Base-by-base conservation (phyloP, 1,140 invertebrate genomes). In the Drosophila watanabei region DNA sequence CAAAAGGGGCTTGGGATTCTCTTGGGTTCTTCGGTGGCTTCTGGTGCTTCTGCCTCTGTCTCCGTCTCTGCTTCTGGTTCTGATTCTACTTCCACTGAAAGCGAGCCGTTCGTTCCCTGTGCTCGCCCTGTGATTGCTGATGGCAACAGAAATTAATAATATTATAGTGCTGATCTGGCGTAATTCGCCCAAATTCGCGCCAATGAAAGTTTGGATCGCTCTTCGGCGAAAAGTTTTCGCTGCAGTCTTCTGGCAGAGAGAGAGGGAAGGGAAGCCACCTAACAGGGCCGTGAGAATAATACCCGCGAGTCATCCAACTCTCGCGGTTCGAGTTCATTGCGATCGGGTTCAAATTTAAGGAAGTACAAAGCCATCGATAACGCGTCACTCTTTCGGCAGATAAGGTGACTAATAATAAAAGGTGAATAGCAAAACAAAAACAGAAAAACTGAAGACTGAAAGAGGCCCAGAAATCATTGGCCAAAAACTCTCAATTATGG, bases 301-400 rank as follows among this genome's bases (percentile, higher is more conserved):
- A n/a, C 32, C 11, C 7, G 11, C 37, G 37, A 73, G 39, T 59
- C 35, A 56, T 59, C 35, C 60, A 58, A 70, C 59, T 59, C 43
- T 59, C 43, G 41, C 52, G 61, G 24, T 51, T 69, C 80, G 80
- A 57, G 82, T 89, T 88, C 81, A 89, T 61, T 79, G 75, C 49
- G 66, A 71, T 77, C 51, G 79, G 66, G 86, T 85, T 89, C 86
- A 57, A 79, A 71, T 90, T 89, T 85, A 61, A 89, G 85, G 85
- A 89, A 89, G 85, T 89, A 75, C 66, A 49, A 41, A 59, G 18
- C 28, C n/a, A 66, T 80, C 59, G 72, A 70, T 79, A 64, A 79
- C 83, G 35, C 71, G 56, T 75, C 69, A 75, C 58, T 63, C 30
- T 39, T 37, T 35, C 14, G 45, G 35, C 63, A 51, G 71, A 75